These are phyloP conservation scores for Masnerella sp. DNA, from an alignment of 2,888 invertebrate genomes.

Conservation along the genomic window DNA sequence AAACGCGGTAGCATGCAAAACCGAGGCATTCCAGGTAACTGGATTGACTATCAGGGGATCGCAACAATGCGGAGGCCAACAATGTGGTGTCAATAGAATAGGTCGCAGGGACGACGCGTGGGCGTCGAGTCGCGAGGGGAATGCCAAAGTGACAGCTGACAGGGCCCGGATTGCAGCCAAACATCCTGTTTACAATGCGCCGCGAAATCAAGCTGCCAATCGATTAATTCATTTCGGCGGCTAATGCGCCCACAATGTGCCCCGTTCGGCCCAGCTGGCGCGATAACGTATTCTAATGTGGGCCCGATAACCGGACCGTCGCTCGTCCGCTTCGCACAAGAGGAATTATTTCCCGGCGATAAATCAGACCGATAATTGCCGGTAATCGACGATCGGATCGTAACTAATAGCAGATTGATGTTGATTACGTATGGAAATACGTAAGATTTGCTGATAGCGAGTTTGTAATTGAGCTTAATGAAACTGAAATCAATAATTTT, in stretches of 20 bases:
- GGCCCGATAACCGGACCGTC: too few relatives aligned
- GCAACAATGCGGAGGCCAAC: slow-evolving; percentile 56
- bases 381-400: too few relatives aligned
- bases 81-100: slow-evolving; percentile 64
- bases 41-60: slow-evolving; percentile 58
- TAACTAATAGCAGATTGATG: too few relatives aligned
- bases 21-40: slow-evolving; percentile 62
- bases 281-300: slow-evolving; percentile 48
- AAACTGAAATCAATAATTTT: slow-evolving; percentile 47
- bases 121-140: slow-evolving; percentile 62
- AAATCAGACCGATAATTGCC: too few relatives aligned
- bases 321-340: too few relatives aligned
- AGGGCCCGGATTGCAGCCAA: slow-evolving; percentile 57
- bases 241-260: slow-evolving; percentile 38
- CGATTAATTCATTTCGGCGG: slow-evolving; percentile 15
- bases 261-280: slow-evolving; percentile 26
- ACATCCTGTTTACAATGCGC: slow-evolving; percentile 58
- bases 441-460: slow-evolving; percentile 12
- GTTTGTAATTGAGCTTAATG: slow-evolving; percentile 35
- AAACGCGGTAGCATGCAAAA: slow-evolving; percentile 47
- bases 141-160: slow-evolving; percentile 67
- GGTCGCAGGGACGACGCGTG: slow-evolving; percentile 63
- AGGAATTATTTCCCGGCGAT: too few relatives aligned
- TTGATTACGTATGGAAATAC: slow-evolving; percentile 36
- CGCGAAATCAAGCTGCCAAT: slow-evolving; percentile 54